These are phyloP conservation scores for Bos indicus DNA, from an alignment of 2,113 vertebrate genomes.

Conservation along the genomic window DNA sequence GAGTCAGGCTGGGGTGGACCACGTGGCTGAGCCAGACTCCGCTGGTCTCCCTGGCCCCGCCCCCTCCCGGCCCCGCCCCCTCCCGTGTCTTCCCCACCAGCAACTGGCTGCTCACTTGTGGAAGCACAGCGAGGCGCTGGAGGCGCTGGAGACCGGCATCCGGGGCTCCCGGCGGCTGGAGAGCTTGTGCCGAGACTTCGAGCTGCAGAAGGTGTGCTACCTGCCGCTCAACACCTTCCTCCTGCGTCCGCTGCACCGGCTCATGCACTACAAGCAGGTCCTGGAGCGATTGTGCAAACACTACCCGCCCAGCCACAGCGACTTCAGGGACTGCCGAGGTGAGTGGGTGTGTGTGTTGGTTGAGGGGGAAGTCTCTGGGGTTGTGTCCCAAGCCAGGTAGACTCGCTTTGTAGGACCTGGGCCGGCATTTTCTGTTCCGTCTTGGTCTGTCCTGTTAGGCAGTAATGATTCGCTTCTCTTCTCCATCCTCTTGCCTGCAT, in stretches of 20 bases:
- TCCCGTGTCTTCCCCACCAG: slow-evolving; percentile 71
- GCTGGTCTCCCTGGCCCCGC: neutral
- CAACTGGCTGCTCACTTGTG: slow-evolving; percentile 89
- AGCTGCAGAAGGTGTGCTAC: slow-evolving; percentile 98
- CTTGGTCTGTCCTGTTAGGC: accelerated
- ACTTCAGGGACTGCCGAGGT: slow-evolving; percentile 98
- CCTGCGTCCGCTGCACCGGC: slow-evolving; percentile 94
- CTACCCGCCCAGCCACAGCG: slow-evolving; percentile 88
- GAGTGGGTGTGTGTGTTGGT: neutral
- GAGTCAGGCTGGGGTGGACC: neutral
- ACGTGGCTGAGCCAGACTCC: neutral
- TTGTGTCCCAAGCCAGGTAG: accelerated
- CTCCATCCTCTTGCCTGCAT: accelerated
- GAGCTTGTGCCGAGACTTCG: slow-evolving; percentile 92
- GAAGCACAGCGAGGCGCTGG: slow-evolving; percentile 90
- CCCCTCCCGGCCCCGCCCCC: neutral
- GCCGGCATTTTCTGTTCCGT: neutral
- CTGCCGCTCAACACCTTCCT: slow-evolving; percentile 96
- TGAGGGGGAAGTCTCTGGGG: neutral
- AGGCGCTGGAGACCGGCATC: slow-evolving; percentile 89
- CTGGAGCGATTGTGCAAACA: slow-evolving; percentile 97
- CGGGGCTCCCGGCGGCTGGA: slow-evolving; percentile 88
- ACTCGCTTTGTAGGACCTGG: no score
- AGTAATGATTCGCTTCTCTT: no score
- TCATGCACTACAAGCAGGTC: slow-evolving; percentile 98